phyloP scores from a whole-genome alignment of 2,888 invertebrate genomes.

The Megalurothrips usitatus region DNA sequence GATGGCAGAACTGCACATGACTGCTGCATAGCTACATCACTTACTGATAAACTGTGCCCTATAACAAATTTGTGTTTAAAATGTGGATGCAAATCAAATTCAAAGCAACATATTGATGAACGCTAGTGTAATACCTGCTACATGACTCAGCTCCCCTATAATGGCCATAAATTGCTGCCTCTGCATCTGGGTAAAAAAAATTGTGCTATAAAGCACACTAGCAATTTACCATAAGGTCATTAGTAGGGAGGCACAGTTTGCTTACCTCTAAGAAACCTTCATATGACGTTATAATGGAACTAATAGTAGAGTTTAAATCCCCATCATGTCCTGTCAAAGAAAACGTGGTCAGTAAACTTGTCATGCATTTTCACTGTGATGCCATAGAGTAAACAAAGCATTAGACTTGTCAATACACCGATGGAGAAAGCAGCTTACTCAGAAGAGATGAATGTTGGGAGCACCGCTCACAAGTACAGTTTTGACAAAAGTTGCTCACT shows the following conservation, averaged over 20 bases:
- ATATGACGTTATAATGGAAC: background rate
- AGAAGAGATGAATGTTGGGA: background rate
- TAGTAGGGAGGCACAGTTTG: background rate
- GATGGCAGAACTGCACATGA: no score
- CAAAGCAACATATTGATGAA: background rate
- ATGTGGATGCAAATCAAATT: no score
- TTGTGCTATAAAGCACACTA: background rate
- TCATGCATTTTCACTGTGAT: background rate
- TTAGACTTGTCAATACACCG: background rate
- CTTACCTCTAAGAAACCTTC: background rate
- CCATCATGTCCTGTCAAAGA: background rate
- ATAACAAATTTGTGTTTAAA: no score
- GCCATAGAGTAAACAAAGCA: background rate
- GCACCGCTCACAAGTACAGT: background rate
- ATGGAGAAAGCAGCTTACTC: background rate
- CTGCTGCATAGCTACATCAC: no score
- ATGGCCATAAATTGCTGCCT: background rate
- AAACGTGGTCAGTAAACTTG: background rate
- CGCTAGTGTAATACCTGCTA: background rate
- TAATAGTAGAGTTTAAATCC: background rate
- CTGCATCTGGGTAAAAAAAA: background rate
- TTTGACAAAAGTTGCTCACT: background rate
- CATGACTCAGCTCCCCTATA: background rate
- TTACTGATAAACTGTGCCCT: no score
- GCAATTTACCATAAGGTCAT: background rate